Evolutionary conservation across 2,888 invertebrate genomes (phyloP).

Genomic region (Bombyx huttoni): DNA sequence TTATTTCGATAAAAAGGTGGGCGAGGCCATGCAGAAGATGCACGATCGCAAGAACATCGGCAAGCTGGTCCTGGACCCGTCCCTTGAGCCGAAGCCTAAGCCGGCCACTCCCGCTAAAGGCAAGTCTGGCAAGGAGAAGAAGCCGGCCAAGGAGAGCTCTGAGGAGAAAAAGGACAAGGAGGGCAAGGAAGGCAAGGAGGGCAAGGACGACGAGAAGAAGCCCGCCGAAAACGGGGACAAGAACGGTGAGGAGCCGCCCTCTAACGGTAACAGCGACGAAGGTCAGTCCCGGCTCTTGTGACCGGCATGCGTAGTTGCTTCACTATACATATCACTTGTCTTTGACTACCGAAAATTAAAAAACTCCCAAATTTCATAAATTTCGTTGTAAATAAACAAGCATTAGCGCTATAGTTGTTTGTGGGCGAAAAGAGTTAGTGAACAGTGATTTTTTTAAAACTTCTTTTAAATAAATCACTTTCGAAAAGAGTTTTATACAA

Average conservation of each 20-base stretch:
- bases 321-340: constrained; percentile 8
- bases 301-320: constrained; percentile 45
- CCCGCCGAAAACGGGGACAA: constrained; percentile 60
- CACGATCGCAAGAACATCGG: constrained; percentile 93
- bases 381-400: too few relatives aligned
- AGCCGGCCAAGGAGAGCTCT: constrained; percentile 74
- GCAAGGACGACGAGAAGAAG: constrained; percentile 69
- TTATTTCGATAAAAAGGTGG: constrained; percentile 66
- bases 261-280: constrained; percentile 71
- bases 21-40: constrained; percentile 93
- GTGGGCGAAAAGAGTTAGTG: too few relatives aligned
- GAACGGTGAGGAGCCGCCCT: constrained; percentile 65
- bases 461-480: too few relatives aligned
- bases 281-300: constrained; percentile 59
- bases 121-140: constrained; percentile 80
- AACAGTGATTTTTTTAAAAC: too few relatives aligned
- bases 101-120: constrained; percentile 84
- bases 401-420: too few relatives aligned
- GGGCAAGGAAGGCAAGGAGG: constrained; percentile 67
- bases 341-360: neutral
- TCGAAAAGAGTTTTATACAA: too few relatives aligned
- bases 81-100: constrained; percentile 83
- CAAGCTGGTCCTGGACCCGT: constrained; percentile 87
- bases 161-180: constrained; percentile 78
- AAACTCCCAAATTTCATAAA: too few relatives aligned